Percentiles rank a stretch among this genome's conserved stretches.
These are phyloP conservation scores for Zaprionus nigranus DNA, from an alignment of 1,140 invertebrate genomes.

Conservation along the genomic window DNA sequence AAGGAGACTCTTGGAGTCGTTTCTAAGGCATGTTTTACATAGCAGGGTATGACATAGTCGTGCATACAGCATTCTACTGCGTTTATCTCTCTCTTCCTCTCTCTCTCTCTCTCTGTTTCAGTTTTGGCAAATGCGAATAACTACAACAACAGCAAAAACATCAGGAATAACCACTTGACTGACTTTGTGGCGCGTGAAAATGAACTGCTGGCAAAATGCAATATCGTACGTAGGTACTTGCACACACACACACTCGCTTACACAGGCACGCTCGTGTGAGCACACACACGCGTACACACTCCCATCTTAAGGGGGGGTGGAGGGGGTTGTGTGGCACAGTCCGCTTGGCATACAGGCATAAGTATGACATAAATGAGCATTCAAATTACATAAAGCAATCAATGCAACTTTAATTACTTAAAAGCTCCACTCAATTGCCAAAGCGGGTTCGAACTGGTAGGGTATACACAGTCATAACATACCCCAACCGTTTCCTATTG, in stretches of 20 bases:
- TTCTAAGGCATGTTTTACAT: background rate
- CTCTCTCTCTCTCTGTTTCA: conserved; percentile 2
- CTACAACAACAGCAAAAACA: conserved; percentile 8
- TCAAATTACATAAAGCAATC: conserved; percentile 8
- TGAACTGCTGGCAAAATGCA: conserved; percentile 21
- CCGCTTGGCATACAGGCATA: background rate
- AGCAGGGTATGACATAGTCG: conserved; percentile 13
- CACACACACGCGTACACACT: background rate
- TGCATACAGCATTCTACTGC: background rate
- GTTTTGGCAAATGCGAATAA: conserved; percentile 12
- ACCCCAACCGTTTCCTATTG: background rate
- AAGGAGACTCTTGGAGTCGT: background rate
- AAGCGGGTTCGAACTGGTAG: background rate
- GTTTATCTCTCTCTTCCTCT: background rate
- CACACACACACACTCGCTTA: background rate
- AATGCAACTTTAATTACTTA: conserved; percentile 10
- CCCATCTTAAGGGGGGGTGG: too few relatives aligned
- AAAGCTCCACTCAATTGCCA: background rate
- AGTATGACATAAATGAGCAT: conserved; percentile 8
- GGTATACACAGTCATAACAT: background rate
- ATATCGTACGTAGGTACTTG: conserved; percentile 15
- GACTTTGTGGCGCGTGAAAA: conserved; percentile 48
- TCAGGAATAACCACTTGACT: conserved; percentile 39
- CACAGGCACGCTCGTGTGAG: background rate
- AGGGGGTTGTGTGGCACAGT: too few relatives aligned